These are phyloP conservation scores for Rhipidura dahli DNA, from an alignment of 2,113 vertebrate genomes.

Conservation along the genomic window DNA sequence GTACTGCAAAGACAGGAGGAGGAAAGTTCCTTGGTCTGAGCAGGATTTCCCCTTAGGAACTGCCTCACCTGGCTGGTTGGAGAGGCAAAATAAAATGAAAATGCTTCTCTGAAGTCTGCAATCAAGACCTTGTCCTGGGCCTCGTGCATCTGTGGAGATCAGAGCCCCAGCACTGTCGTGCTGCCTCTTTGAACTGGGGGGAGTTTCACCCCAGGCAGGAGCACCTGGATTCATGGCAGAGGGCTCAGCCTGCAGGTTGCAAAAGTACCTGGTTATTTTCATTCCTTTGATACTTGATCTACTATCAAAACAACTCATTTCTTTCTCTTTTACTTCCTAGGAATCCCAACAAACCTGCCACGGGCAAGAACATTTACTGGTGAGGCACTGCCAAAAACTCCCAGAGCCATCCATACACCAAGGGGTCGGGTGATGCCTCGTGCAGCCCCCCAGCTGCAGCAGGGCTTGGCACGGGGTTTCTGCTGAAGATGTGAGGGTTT, in stretches of 20 bases:
- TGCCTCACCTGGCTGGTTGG: not conserved
- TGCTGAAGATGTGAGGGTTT: not conserved
- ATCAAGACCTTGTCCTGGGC: not conserved
- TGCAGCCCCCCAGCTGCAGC: not conserved
- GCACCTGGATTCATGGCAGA: not conserved
- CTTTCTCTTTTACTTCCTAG: not conserved
- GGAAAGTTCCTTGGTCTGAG: not conserved
- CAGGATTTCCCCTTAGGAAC: not conserved
- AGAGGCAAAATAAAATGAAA: not conserved
- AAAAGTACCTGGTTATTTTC: constrained; percentile 22
- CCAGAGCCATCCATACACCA: accelerated
- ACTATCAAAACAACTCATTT: not conserved
- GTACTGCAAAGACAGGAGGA: not conserved
- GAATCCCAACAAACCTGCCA: not conserved
- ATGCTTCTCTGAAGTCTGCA: not conserved
- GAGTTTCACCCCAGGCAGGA: not conserved
- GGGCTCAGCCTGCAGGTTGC: not conserved
- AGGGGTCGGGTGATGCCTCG: not conserved
- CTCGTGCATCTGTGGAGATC: not conserved
- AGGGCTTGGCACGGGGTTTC: not conserved
- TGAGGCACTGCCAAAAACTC: not conserved
- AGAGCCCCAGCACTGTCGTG: not conserved
- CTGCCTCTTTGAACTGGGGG: not conserved
- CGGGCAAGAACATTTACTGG: not conserved
- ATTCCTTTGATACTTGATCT: constrained; percentile 30